Conservation (phyloP, 2,113 vertebrate species). For the Petromus typicus region DNA sequence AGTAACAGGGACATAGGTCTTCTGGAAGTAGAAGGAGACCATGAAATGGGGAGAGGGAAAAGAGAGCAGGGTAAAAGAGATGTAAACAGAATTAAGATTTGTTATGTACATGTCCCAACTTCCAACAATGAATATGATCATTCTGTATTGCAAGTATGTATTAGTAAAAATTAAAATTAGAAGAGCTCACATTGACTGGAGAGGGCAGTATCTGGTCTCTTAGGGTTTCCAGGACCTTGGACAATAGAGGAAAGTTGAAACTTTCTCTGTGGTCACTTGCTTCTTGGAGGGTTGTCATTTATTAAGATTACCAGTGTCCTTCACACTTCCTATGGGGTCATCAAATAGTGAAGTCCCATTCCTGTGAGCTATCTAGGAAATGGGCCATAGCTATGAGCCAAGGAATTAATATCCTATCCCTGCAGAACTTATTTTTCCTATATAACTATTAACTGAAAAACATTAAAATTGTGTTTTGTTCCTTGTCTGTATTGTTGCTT, state of each 20-base stretch:
- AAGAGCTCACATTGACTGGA: not conserved
- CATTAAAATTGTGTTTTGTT: not conserved
- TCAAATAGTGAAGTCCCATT: not conserved
- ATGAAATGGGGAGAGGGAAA: too few species aligned
- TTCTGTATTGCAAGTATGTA: not conserved
- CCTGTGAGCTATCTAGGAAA: not conserved
- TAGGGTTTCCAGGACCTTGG: not conserved
- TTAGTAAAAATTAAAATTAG: not conserved
- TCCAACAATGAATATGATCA: not conserved
- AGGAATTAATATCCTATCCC: not conserved
- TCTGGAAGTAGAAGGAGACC: not conserved
- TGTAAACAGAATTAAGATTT: not conserved
- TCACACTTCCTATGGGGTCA: not conserved
- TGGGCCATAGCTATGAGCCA: not conserved
- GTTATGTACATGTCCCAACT: not conserved
- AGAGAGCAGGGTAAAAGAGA: not conserved
- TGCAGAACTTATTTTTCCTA: not conserved
- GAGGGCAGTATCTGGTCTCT: not conserved
- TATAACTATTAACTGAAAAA: not conserved
- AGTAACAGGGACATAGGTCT: not conserved
- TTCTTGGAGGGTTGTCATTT: not conserved
- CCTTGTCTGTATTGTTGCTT: not conserved
- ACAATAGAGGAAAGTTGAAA: not conserved
- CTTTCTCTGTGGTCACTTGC: not conserved
- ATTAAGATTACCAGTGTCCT: not conserved